These are phyloP conservation scores for Pseudanteris insignis DNA, from an alignment of 2,888 invertebrate genomes.

Conservation along the genomic window DNA sequence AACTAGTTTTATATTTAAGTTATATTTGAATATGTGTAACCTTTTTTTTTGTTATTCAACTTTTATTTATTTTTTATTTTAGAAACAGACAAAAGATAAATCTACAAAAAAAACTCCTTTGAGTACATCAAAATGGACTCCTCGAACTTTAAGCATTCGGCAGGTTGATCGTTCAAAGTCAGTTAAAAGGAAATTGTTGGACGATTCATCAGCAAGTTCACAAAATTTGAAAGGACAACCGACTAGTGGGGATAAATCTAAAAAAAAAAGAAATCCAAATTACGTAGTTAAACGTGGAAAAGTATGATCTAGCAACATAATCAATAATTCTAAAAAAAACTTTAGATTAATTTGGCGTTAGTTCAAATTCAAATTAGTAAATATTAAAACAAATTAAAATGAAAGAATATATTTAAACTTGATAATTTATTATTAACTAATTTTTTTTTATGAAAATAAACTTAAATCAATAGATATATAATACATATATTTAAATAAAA, in stretches of 20 bases:
- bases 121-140: conserved; percentile 56
- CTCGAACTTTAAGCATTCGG: conserved; percentile 49
- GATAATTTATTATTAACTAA: no score
- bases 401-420: no score
- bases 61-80: not conserved
- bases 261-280: conserved; percentile 18
- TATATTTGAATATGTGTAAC: no score
- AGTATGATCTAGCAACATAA: no score
- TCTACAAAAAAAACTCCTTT: conserved; percentile 57
- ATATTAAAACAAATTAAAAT: no score
- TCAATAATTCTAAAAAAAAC: no score
- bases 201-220: conserved; percentile 53
- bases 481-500: no score
- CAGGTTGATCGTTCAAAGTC: conserved; percentile 50
- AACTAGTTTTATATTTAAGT: no score
- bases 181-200: conserved; percentile 56
- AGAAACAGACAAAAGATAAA: conserved; percentile 68
- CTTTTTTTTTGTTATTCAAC: not conserved
- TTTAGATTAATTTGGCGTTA: no score
- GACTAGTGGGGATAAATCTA: conserved; percentile 47
- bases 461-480: no score
- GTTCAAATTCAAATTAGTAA: no score
- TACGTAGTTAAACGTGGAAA: conserved; percentile 30
- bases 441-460: no score
- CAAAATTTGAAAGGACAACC: conserved; percentile 50